Evolutionary conservation across 2,888 invertebrate species (phyloP), one percentile per base, ranked within the genome.

Genomic region (Heliconius hortense): DNA sequence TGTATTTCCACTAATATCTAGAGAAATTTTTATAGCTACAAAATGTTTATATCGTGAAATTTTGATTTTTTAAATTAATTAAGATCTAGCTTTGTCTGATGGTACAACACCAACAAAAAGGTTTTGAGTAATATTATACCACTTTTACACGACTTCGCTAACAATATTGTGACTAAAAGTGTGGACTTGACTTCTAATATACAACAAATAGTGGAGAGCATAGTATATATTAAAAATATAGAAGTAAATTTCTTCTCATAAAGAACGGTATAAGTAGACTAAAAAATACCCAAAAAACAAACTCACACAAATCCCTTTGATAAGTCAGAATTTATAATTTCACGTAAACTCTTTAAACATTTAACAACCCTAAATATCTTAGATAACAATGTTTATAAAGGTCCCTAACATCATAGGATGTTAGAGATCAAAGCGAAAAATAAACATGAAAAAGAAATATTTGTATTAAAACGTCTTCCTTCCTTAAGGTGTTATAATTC

Each of bases 361-460:
- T 56, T 56, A 69, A 69, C 31, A 69, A 56, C 69, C 31, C 35
- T 35, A 35, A 31, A 69, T 56, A 69, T 66, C 39, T 64, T 64
- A 73, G 69, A 69, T 69, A 69, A 69, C 56, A 35, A 69, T 69
- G 56, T 69, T 69, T 69, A 69, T 31, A 28, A 53, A 69, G 69
- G 69, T 69, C n/a, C 35, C 53, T 15, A 56, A 35, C 24, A 28
- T 10, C 56, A 4, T 56, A 35, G 24, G 56, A 69, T 69, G 68
- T 69, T 13, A n/a, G n/a, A 56, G 69, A 69, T 69, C 53, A 69
- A 69, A 56, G 69, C 7, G 69, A 69, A 69, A 69, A 24, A 69
- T 69, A 69, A 69, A 69, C 69, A 69, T 24, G 8, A n/a, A 15
- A 28, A n/a, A 56, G 35, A 56, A 28, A 18, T 43, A 31, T 69